Base-by-base conservation (phyloP, 2,113 vertebrate species). In the Sclerurus mexicanus region DNA sequence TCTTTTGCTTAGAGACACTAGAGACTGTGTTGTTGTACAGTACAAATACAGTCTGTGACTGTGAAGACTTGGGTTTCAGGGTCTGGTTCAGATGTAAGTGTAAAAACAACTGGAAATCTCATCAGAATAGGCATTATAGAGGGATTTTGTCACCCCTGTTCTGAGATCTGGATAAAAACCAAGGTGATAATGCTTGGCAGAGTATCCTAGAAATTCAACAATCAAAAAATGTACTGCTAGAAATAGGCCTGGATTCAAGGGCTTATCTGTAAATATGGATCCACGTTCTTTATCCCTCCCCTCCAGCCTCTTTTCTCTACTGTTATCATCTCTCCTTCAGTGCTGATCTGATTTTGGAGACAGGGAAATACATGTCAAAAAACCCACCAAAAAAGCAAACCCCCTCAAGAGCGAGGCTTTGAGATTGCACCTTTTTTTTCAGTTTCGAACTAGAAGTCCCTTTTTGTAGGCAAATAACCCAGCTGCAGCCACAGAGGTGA, bases 381-480 rank as follows among this genome's bases (percentile, higher is more conserved):
- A 7, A 53, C 6, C 0, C 19, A 53, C 37, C 3, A 3, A 78
- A 47, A 66, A 47, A 53, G 4, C 47, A 93, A 90, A 69, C 1
- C 4, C 4, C 1, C 50, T 73, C 40, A 82, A 12, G 9, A 49
- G 19, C 20, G 52, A 83, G 59, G 69, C 21, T 78, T 64, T 58
- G 76, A 9, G 2, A 52, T 28, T n/a, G 75, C 62, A 77, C 69
- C 55, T 50, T 93, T 85, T 44, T 62, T 62, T 72, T 97, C 96
- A 98, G 63, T 98, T 82, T 74, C 63, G 71, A 85, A 97, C 50
- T 8, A 99, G 73, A 21, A 99, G 91, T 69, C 99, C 99, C 93
- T 97, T 99, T 98, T 97, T 99, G 96, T 98, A 98, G 78, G 98
- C 98, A 63, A 99, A 74, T 58, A 99, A 68, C 56, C 98, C 98